These are phyloP conservation scores for Epizoanthus fatuus DNA, from an alignment of 92 coral and sea anemone genomes.

Conservation along the genomic window DNA sequence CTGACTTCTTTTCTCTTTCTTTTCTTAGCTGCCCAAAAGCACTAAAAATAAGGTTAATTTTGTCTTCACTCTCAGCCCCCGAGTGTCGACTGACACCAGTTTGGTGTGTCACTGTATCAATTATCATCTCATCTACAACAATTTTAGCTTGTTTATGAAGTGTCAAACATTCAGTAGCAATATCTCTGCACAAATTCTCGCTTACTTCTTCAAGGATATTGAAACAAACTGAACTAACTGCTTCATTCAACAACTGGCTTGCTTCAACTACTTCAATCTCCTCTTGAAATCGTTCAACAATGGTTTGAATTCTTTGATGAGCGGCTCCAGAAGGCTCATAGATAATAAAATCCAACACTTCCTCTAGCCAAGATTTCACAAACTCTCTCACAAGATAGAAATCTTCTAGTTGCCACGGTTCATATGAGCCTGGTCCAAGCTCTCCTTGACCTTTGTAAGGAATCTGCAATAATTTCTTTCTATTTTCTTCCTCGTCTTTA, in stretches of 20 bases:
- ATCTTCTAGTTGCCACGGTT: constrained; percentile 90
- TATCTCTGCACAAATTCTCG: constrained; percentile 49
- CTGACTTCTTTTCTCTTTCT: constrained; percentile 49
- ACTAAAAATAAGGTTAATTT: constrained; percentile 46
- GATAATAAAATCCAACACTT: constrained; percentile 72
- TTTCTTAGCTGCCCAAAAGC: constrained; percentile 71
- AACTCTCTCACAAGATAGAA: constrained; percentile 86
- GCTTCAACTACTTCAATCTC: constrained; percentile 70
- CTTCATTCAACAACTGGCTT: constrained; percentile 34
- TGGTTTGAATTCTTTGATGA: constrained; percentile 11
- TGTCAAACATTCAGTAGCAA: constrained; percentile 54
- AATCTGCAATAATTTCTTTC: constrained; percentile 40
- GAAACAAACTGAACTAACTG: constrained; percentile 42
- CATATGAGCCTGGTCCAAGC: constrained; percentile 84
- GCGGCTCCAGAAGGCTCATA: constrained; percentile 55
- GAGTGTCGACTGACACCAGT: background rate
- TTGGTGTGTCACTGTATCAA: constrained; percentile 49
- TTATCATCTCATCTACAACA: constrained; percentile 55
- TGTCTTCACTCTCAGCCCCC: constrained; percentile 31
- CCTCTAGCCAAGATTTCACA: constrained; percentile 80
- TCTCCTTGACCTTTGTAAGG: constrained; percentile 90
- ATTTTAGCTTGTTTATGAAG: constrained; percentile 63
- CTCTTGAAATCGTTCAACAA: constrained; percentile 62
- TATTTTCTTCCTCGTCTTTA: constrained; percentile 48
- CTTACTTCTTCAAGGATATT: constrained; percentile 69